Evolutionary conservation across 2,797 vertebrate genomes (phyloP), one percentile per base, ranked within the genome.

Genomic region (Falco rusticolus): DNA sequence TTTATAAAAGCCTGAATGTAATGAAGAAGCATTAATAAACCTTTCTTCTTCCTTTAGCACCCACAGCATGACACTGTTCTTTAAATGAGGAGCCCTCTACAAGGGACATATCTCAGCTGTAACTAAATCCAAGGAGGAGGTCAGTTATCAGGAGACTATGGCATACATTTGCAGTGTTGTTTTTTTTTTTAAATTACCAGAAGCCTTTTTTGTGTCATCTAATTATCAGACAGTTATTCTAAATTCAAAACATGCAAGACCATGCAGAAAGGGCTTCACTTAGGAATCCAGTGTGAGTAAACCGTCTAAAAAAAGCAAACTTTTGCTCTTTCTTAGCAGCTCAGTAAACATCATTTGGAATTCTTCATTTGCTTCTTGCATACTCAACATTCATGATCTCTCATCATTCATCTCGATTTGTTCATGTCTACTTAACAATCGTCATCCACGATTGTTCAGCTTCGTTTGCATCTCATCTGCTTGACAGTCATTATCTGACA

Each of bases 1-100:
- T 57, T 84, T 86, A 78, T 68, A 75, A 90, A 91, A 92, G 43
- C n/a, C 56, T 70, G 45, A 64, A 18, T 59, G n/a, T 47, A 85
- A 92, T 70, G 65, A 59, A 84, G 39, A 37, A 86, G 7, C 34
- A 91, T 86, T 78, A 95, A 84, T 65, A 93, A 84, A 16, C 6
- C 70, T 60, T 91, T 90, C 71, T 84, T 74, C n/a, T 91, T 92
- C 43, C 34, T 86, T 91, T 54, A 87, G 84, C 77, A 84, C 25
- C 50, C 10, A 6, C 66, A 94, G 74, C 54, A 86, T 54, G 54
- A 86, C 33, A 61, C 28, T 59, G 22, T 28, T 86, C 61, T 84
- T 86, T 66, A 90, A 93, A 82, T 5, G 37, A 84, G 47, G 31
- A 78, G 43, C 50, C 92, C 61, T 14, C 54, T 86, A 59, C n/a